Percentiles rank a stretch among this genome's conserved stretches.
Evolutionary conservation across 2,888 invertebrate species (phyloP).

Genomic region (Neocrepidodera transversa): DNA sequence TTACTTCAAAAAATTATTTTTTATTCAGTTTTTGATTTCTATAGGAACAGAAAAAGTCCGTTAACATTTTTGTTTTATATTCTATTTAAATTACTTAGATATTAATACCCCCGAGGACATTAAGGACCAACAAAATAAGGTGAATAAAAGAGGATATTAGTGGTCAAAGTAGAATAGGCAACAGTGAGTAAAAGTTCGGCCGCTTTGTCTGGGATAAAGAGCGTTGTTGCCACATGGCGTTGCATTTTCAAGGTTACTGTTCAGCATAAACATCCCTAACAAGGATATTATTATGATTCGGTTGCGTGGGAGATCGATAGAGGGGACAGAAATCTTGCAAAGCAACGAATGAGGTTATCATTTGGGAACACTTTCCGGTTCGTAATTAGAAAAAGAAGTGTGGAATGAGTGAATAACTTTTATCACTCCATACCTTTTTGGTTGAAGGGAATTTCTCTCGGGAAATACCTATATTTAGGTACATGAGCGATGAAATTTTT

Average conservation of each 20-base stretch:
- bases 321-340: background rate
- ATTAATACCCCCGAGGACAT: too few relatives aligned
- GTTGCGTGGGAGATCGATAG: conserved; percentile 7
- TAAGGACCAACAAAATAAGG: too few relatives aligned
- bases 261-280: conserved; percentile 13
- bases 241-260: conserved; percentile 18
- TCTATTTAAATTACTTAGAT: too few relatives aligned
- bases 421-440: conserved; percentile 1
- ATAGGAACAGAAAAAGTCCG: too few relatives aligned
- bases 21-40: too few relatives aligned
- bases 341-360: background rate
- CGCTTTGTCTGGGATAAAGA: conserved; percentile 23
- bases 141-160: too few relatives aligned
- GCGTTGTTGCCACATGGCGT: conserved; percentile 14
- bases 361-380: conserved; percentile 7
- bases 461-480: too few relatives aligned
- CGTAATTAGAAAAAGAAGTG: conserved; percentile 5
- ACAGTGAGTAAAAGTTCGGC: background rate
- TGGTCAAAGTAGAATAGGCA: too few relatives aligned
- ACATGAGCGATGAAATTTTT: too few relatives aligned
- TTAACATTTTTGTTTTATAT: too few relatives aligned
- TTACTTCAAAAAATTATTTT: too few relatives aligned
- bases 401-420: conserved; percentile 3
- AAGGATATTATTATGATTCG: conserved; percentile 13
- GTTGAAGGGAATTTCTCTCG: background rate